Evolutionary conservation across 2,888 invertebrate genomes (phyloP).

Genomic region (Tachina lurida): DNA sequence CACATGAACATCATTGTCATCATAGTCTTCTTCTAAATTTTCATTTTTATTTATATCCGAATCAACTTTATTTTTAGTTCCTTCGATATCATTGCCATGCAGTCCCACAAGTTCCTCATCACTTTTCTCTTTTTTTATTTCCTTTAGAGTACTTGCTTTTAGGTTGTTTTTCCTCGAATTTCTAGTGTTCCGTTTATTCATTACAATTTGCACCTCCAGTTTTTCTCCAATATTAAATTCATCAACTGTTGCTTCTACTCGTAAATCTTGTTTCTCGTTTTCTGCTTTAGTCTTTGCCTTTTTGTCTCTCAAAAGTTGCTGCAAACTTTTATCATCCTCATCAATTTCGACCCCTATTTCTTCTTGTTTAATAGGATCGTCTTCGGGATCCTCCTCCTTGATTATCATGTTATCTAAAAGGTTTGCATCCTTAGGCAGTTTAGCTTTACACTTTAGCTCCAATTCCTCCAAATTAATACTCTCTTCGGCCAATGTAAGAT

Average conservation of each 20-base stretch:
- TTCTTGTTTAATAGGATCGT: constrained; percentile 71
- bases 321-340: constrained; percentile 52
- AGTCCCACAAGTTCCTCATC: neutral
- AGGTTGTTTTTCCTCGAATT: constrained; percentile 7
- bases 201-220: constrained; percentile 26
- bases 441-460: constrained; percentile 27
- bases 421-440: constrained; percentile 25
- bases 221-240: constrained; percentile 22
- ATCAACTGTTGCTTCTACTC: neutral
- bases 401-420: constrained; percentile 50
- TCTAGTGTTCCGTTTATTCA: constrained; percentile 52
- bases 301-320: constrained; percentile 49
- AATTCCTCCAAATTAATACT: constrained; percentile 59
- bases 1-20: constrained; percentile 49
- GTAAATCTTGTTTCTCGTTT: neutral
- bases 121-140: constrained; percentile 1
- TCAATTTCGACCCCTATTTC: constrained; percentile 18
- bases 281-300: neutral
- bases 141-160: neutral
- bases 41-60: constrained; percentile 23
- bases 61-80: neutral
- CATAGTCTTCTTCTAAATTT: constrained; percentile 36
- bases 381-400: constrained; percentile 63
- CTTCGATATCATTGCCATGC: neutral
- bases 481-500: constrained; percentile 59